Conservation (phyloP, 2,113 vertebrate genomes). For the Numenius arquata region DNA sequence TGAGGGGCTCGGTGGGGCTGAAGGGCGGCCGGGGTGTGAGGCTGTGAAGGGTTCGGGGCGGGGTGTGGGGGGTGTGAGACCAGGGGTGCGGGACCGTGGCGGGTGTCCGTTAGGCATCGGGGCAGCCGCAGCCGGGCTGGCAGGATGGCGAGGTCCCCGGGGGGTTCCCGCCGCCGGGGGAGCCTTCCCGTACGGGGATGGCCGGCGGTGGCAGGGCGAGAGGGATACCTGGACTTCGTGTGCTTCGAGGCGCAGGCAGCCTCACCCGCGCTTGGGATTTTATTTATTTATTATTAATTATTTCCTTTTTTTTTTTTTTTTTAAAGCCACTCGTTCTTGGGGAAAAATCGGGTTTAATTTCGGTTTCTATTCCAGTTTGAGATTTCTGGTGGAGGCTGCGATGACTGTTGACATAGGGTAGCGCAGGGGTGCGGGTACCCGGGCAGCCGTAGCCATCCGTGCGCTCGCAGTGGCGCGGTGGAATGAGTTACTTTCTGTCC, state of each 20-base stretch:
- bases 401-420: neutral
- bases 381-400: neutral
- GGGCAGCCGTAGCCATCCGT: neutral
- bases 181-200: neutral
- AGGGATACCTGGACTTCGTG: neutral
- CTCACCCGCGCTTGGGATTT: neutral
- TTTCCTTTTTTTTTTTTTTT: neutral
- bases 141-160: neutral
- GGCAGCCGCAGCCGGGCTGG: neutral
- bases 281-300: neutral
- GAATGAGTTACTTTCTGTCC: neutral
- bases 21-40: neutral
- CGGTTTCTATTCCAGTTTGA: neutral
- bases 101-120: neutral
- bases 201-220: neutral
- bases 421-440: neutral
- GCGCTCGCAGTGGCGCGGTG: neutral
- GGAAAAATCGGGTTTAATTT: neutral
- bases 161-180: neutral
- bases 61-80: too few species aligned
- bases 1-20: neutral
- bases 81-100: neutral
- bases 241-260: neutral
- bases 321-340: neutral
- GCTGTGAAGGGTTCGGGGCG: neutral